Base-by-base conservation (phyloP, 2,797 vertebrate species). In the Balearica regulorum region DNA sequence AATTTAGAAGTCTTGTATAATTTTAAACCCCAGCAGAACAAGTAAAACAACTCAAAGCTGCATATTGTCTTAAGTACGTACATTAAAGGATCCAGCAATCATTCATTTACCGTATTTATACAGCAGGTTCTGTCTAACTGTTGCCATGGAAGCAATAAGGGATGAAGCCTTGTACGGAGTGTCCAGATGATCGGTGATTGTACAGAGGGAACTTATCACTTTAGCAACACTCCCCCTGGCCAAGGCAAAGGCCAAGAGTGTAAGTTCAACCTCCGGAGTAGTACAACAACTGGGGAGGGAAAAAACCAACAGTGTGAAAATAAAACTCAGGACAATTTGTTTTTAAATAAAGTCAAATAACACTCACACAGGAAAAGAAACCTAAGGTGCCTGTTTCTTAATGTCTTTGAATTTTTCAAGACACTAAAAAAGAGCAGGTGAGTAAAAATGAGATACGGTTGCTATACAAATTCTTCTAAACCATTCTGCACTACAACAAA, bases 221-320 rank as follows among this genome's bases (percentile, higher is more conserved):
- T 99, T 99, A 44, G 99, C 98, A 64, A 99, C 97, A 31, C 99
- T 99, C 64, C 99, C 99, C 95, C 99, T 98, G 90, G 99, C 99
- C 94, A 99, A 97, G 83, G 99, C 99, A 66, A 99, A 99, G 41
- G 99, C 99, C 97, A 99, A 94, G 62, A 99, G 98, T 19, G 99
- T 99, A 95, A 99, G 94, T 90, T 99, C 99, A 29, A 99, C 99
- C 70, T 99, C 99, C 44, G 99, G 99, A 93, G 98, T 99, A 90
- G 98, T 98, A 94, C 98, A 99, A 96, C 99, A 99, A 85, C 99
- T 99, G 86, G 9, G 89, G 65, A 91, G 37, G 25, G 33, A 61
- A 81, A 84, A 81, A 41, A 68, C 8, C 39, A 90, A 49, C 43
- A 66, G 51, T 0, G 24, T 66, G 51, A 90, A 75, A 90, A 83